Percentiles rank a stretch among this genome's conserved stretches.
phyloP scores from a whole-genome alignment of 2,113 vertebrate species.

The Leptobrachium leishanense region DNA sequence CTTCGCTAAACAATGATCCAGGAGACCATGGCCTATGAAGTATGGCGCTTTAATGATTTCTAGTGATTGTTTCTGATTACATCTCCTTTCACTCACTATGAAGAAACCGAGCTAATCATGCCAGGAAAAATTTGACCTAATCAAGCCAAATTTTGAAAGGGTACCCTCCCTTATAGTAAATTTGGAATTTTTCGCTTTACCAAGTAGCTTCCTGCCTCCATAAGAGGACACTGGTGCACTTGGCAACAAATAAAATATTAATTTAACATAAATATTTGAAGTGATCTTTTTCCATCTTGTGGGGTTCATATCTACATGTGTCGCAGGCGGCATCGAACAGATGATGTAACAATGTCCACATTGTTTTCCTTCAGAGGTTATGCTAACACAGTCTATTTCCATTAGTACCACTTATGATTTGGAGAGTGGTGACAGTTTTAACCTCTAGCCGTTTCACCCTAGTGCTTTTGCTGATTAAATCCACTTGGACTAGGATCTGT shows the following conservation, averaged over 20 bases:
- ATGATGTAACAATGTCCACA: background rate
- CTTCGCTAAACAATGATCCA: constrained; percentile 21
- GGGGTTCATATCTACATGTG: background rate
- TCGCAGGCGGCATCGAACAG: background rate
- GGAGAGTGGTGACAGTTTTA: constrained; percentile 20
- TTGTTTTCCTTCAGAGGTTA: background rate
- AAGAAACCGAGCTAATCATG: constrained; percentile 44
- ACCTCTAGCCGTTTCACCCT: constrained; percentile 36
- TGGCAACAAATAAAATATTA: too few species aligned
- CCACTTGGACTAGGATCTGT: constrained; percentile 35
- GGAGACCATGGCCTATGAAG: constrained; percentile 8
- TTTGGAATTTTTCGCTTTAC: constrained; percentile 12
- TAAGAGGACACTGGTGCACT: background rate
- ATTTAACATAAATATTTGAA: background rate
- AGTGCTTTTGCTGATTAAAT: constrained; percentile 25
- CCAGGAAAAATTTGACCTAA: constrained; percentile 42
- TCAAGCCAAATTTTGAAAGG: constrained; percentile 36
- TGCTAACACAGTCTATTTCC: constrained; percentile 5
- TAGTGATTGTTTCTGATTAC: constrained; percentile 48
- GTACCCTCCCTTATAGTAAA: constrained; percentile 8
- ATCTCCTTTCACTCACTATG: constrained; percentile 30
- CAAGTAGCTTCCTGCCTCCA: constrained; percentile 24
- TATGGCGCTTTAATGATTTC: constrained; percentile 42
- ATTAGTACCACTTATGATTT: constrained; percentile 28
- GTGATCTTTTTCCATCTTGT: background rate